phyloP scores from a whole-genome alignment of 2,113 vertebrate species.

The Manacus vitellinus region DNA sequence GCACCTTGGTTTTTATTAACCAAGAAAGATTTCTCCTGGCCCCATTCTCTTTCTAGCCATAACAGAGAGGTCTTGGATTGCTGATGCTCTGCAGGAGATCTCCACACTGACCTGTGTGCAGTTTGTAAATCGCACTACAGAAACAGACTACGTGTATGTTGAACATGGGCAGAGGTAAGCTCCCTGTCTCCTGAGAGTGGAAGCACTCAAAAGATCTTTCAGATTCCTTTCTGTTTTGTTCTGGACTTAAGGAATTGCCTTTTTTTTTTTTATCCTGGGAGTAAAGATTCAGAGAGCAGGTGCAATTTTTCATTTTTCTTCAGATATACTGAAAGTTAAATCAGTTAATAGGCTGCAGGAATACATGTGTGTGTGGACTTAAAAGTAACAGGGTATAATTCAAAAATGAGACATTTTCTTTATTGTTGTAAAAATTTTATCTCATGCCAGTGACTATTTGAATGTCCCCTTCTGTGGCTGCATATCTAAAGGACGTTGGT shows the following conservation, averaged over 20 bases:
- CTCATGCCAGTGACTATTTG: background rate
- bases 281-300: background rate
- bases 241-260: background rate
- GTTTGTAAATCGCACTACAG: conserved; percentile 81
- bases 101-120: conserved; percentile 82
- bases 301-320: background rate
- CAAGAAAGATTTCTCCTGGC: background rate
- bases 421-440: background rate
- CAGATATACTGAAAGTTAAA: background rate
- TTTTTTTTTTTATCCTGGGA: background rate
- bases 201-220: background rate
- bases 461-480: background rate
- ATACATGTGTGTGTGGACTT: background rate
- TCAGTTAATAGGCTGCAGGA: background rate
- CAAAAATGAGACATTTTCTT: background rate
- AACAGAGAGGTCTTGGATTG: conserved; percentile 51
- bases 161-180: conserved; percentile 82
- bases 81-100: conserved; percentile 76
- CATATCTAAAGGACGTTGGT: background rate
- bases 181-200: background rate
- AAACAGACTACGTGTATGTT: conserved; percentile 83
- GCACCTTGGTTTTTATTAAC: background rate
- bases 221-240: background rate
- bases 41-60: conserved; percentile 31
- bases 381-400: background rate